phyloP scores from a whole-genome alignment of 1,140 invertebrate genomes.

The Geopemphigus sp. region DNA sequence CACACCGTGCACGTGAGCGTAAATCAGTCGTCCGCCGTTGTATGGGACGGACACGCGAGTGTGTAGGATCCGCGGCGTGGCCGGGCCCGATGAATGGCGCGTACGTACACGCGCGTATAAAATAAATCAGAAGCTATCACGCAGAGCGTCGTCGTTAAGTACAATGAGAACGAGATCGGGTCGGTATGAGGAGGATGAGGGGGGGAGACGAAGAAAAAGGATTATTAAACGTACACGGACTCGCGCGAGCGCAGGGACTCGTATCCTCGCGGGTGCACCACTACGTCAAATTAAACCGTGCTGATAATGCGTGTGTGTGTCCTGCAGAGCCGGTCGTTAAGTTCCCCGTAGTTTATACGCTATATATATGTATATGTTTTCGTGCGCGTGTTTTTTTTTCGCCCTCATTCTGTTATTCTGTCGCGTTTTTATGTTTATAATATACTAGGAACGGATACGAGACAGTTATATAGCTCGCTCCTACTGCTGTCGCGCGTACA shows the following conservation, averaged over 20 bases:
- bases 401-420: not conserved
- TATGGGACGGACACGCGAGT: too few species aligned
- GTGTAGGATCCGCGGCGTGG: too few species aligned
- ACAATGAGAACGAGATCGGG: too few species aligned
- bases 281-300: slow-evolving; percentile 40
- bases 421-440: too few species aligned
- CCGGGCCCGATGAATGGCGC: slow-evolving; percentile 8
- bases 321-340: slow-evolving; percentile 13
- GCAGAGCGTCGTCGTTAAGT: too few species aligned
- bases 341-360: slow-evolving; percentile 16
- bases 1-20: not conserved
- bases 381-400: not conserved
- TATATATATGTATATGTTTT: too few species aligned
- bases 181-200: not conserved
- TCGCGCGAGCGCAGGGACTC: not conserved
- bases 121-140: slow-evolving; percentile 46
- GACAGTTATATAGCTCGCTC: slow-evolving; percentile 15
- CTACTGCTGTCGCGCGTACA: too few species aligned
- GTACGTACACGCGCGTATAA: slow-evolving; percentile 17
- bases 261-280: not conserved
- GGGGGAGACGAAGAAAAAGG: slow-evolving; percentile 51
- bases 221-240: slow-evolving; percentile 51
- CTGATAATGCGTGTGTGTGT: too few species aligned
- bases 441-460: not conserved
- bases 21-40: too few species aligned